phyloP scores from a whole-genome alignment of 1,140 invertebrate species.

The Trichonephila clavata region DNA sequence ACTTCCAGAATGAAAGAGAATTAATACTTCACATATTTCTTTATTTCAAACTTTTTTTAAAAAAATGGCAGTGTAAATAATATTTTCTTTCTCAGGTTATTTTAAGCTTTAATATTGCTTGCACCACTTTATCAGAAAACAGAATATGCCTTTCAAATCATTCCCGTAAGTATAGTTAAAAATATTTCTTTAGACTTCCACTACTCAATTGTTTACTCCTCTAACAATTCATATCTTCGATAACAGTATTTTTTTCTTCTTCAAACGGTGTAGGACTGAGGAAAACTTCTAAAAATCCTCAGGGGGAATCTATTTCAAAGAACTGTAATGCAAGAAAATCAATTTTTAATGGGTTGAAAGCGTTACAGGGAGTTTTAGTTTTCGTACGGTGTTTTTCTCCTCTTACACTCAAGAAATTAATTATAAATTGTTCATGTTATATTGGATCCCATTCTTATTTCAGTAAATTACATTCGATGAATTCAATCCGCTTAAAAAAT shows the following conservation, averaged over 20 bases:
- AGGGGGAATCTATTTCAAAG: conserved; percentile 30
- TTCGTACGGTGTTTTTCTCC: background rate
- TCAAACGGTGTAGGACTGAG: background rate
- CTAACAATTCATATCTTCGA: conserved; percentile 51
- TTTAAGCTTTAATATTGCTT: background rate
- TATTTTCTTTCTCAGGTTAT: no score
- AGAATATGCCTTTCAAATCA: background rate
- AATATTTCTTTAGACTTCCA: background rate
- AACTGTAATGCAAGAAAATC: conserved; percentile 17
- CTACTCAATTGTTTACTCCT: background rate
- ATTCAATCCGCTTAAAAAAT: conserved; percentile 27
- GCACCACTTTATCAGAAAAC: background rate
- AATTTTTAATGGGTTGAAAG: conserved; percentile 54
- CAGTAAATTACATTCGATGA: conserved; percentile 43
- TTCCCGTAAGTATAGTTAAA: conserved; percentile 11
- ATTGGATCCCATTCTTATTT: background rate
- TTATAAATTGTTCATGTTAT: conserved; percentile 37
- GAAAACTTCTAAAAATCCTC: conserved; percentile 7
- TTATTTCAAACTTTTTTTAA: no score
- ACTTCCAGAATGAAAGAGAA: no score
- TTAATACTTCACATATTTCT: no score
- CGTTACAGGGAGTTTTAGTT: conserved; percentile 1
- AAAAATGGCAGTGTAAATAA: no score
- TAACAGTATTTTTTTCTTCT: background rate
- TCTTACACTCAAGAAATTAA: conserved; percentile 50